Conservation (phyloP, 1,140 invertebrate species). For the Aphelenchoides besseyi region DNA sequence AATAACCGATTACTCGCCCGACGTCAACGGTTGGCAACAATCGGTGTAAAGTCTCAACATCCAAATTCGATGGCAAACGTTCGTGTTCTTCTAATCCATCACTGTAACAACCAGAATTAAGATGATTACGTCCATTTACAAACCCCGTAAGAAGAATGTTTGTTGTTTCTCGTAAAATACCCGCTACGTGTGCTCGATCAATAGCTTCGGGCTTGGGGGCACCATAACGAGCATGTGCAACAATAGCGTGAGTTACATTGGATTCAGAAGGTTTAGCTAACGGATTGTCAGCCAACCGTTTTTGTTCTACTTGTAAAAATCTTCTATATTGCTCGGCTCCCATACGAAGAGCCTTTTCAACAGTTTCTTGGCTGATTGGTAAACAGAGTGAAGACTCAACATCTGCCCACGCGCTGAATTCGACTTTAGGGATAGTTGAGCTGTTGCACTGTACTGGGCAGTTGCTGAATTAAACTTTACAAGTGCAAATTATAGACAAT, state of each 20-base stretch:
- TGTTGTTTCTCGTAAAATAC: slow-evolving; percentile 54
- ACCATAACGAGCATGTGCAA: slow-evolving; percentile 53
- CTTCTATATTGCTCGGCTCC: slow-evolving; percentile 53
- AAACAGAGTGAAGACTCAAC: slow-evolving; percentile 42
- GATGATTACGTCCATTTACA: background rate
- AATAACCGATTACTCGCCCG: slow-evolving; percentile 54
- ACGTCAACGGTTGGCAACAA: slow-evolving; percentile 58
- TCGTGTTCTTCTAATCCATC: slow-evolving; percentile 49
- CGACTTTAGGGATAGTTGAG: slow-evolving; percentile 40
- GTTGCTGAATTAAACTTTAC: slow-evolving; percentile 45
- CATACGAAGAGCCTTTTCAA: slow-evolving; percentile 55
- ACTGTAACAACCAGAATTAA: slow-evolving; percentile 28
- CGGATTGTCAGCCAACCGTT: slow-evolving; percentile 16
- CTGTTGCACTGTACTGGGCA: slow-evolving; percentile 60
- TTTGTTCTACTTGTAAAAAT: slow-evolving; percentile 48
- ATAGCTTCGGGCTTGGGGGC: slow-evolving; percentile 57
- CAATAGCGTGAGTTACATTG: slow-evolving; percentile 36
- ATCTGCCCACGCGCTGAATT: slow-evolving; percentile 54
- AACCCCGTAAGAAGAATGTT: slow-evolving; percentile 57
- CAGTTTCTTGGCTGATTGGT: slow-evolving; percentile 56
- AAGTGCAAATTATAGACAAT: background rate
- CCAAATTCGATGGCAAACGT: slow-evolving; percentile 48
- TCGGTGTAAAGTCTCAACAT: slow-evolving; percentile 52
- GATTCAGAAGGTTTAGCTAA: background rate
- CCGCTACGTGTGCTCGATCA: slow-evolving; percentile 54